Percentiles rank a stretch among this genome's conserved stretches.
Conservation (phyloP, 1,140 invertebrate species). For the Magallana ariakensis region DNA sequence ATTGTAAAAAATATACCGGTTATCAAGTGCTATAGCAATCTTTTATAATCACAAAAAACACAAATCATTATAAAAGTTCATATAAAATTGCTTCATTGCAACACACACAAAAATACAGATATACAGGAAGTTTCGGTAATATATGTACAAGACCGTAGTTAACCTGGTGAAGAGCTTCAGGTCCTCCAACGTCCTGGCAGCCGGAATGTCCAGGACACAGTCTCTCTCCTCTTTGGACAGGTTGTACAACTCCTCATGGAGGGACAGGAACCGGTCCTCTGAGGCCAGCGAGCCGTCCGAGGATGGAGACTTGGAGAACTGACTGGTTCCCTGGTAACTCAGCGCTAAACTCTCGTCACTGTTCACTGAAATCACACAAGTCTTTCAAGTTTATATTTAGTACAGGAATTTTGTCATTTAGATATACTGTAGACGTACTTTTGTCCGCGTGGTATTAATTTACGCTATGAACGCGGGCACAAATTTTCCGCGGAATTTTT, state of each 20-base stretch:
- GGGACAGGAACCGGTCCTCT: conserved; percentile 62
- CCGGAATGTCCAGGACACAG: conserved; percentile 85
- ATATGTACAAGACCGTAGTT: neutral
- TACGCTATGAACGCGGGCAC: too few species aligned
- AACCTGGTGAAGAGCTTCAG: conserved; percentile 85
- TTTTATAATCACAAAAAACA: too few species aligned
- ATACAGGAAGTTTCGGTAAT: too few species aligned
- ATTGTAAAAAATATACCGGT: too few species aligned
- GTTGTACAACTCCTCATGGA: conserved; percentile 82
- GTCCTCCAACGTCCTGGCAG: conserved; percentile 87
- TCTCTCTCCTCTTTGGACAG: conserved; percentile 85
- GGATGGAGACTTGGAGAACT: conserved; percentile 70
- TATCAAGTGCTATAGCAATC: too few species aligned
- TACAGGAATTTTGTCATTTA: too few species aligned
- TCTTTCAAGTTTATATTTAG: neutral
- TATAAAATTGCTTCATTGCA: too few species aligned
- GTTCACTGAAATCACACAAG: conserved; percentile 59
- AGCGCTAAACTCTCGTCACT: conserved; percentile 71
- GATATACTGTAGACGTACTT: too few species aligned
- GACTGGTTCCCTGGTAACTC: conserved; percentile 44
- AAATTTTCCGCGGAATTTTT: too few species aligned
- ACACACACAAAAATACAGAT: too few species aligned
- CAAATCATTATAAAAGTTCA: too few species aligned
- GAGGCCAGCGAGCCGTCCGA: conserved; percentile 79
- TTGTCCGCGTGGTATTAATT: too few species aligned